Conservation (phyloP, 2,888 invertebrate species). For the Rhogogaster chlorosoma region DNA sequence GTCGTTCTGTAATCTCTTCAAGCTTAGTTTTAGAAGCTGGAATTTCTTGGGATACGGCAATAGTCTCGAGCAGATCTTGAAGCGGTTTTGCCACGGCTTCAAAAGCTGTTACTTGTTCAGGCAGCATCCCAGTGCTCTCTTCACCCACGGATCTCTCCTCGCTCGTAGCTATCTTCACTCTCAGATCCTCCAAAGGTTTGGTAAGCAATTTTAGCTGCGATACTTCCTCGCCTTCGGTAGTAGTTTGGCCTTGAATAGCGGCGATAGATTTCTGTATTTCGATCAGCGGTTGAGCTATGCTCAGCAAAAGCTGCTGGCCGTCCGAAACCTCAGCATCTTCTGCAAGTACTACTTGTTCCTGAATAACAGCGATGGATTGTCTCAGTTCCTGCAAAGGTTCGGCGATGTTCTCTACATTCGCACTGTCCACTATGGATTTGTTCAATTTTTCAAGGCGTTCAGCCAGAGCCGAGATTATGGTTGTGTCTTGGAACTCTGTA, state of each 20-base stretch:
- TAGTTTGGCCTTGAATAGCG: slow-evolving; percentile 50
- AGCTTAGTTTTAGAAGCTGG: neutral
- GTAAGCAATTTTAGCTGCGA: slow-evolving; percentile 56
- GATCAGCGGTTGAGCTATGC: slow-evolving; percentile 47
- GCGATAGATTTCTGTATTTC: slow-evolving; percentile 53
- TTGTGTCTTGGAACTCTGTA: slow-evolving; percentile 41
- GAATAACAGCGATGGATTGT: slow-evolving; percentile 74
- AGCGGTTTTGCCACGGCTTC: slow-evolving; percentile 70
- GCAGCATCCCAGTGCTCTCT: slow-evolving; percentile 60
- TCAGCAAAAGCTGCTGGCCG: slow-evolving; percentile 19
- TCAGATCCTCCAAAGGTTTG: slow-evolving; percentile 59
- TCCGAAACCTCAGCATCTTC: slow-evolving; percentile 44
- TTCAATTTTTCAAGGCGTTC: slow-evolving; percentile 56
- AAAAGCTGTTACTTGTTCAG: slow-evolving; percentile 62
- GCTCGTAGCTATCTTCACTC: slow-evolving; percentile 59
- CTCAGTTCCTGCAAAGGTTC: slow-evolving; percentile 77
- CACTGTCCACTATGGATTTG: slow-evolving; percentile 52
- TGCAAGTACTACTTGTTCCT: slow-evolving; percentile 65
- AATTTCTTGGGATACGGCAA: slow-evolving; percentile 53
- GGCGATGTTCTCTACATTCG: slow-evolving; percentile 68
- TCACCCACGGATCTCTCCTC: slow-evolving; percentile 60
- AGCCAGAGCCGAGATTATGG: slow-evolving; percentile 46
- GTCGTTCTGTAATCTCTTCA: neutral
- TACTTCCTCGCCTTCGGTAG: slow-evolving; percentile 33
- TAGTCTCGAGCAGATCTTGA: slow-evolving; percentile 66